A percentile compares a stretch with the other conserved stretches of the same genome.
phyloP scores from a whole-genome alignment of 1,140 invertebrate species.

The Trinorchestia longiramus region DNA sequence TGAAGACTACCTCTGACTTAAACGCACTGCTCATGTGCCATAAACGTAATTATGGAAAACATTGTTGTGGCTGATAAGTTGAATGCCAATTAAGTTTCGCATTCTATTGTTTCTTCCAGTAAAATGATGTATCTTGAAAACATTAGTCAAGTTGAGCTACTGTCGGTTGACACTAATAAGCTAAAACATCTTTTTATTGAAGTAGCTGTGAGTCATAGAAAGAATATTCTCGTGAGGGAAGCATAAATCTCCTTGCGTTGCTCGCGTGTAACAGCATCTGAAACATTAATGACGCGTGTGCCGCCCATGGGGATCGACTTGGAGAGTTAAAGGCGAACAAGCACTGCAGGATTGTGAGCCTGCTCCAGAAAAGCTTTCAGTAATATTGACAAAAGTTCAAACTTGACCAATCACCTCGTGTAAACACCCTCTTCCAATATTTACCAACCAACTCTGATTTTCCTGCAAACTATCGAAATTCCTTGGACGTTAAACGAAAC shows the following conservation, averaged over 20 bases:
- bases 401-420: constrained; percentile 54
- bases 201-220: background rate
- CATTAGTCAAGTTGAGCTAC: background rate
- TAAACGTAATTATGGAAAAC: background rate
- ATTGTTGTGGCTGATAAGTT: too few species aligned
- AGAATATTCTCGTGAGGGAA: background rate
- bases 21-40: too few species aligned
- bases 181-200: background rate
- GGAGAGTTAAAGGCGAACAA: constrained; percentile 23
- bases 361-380: constrained; percentile 52
- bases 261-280: background rate
- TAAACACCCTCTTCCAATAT: constrained; percentile 55
- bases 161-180: background rate
- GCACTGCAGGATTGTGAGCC: background rate
- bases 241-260: background rate
- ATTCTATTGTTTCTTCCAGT: background rate
- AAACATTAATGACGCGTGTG: background rate
- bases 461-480: constrained; percentile 54
- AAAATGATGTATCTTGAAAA: background rate
- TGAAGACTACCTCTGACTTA: too few species aligned
- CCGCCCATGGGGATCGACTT: background rate
- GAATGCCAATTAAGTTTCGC: background rate
- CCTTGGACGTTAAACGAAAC: constrained; percentile 55
- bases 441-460: constrained; percentile 53
- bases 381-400: constrained; percentile 51